These are phyloP conservation scores for Daktulosphaira vitifoliae DNA, from an alignment of 1,140 invertebrate genomes.

Conservation along the genomic window DNA sequence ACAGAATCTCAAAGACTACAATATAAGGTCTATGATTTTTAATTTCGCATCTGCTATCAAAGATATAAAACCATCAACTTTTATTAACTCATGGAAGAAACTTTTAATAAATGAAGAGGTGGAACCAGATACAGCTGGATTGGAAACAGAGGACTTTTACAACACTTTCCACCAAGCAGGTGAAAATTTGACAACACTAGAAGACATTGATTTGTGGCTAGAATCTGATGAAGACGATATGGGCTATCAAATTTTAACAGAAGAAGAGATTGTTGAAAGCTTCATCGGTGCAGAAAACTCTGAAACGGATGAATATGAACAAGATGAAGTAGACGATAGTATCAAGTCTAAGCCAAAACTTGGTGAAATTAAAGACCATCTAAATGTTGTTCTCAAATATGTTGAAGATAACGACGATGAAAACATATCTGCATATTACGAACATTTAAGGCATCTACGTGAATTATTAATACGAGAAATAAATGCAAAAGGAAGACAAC, in stretches of 20 bases:
- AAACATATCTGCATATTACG: constrained; percentile 7
- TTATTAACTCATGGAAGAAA: neutral
- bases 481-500: neutral
- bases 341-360: neutral
- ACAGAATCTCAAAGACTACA: constrained; percentile 4
- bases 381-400: neutral
- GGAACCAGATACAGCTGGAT: neutral
- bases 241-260: constrained; percentile 4
- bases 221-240: neutral
- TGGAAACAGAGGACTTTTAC: neutral
- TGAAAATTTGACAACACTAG: neutral
- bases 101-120: constrained; percentile 9
- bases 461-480: neutral
- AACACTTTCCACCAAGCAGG: neutral
- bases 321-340: neutral
- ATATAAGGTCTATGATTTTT: neutral
- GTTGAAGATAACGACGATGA: constrained; percentile 9
- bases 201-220: constrained; percentile 1
- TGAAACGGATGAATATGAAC: neutral
- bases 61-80: neutral
- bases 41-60: neutral
- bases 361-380: constrained; percentile 10
- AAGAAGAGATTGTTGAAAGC: neutral
- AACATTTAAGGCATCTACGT: neutral
- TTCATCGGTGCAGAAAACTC: neutral